phyloP scores from a whole-genome alignment of 2,113 vertebrate genomes.

The Opisthocomus hoazin region DNA sequence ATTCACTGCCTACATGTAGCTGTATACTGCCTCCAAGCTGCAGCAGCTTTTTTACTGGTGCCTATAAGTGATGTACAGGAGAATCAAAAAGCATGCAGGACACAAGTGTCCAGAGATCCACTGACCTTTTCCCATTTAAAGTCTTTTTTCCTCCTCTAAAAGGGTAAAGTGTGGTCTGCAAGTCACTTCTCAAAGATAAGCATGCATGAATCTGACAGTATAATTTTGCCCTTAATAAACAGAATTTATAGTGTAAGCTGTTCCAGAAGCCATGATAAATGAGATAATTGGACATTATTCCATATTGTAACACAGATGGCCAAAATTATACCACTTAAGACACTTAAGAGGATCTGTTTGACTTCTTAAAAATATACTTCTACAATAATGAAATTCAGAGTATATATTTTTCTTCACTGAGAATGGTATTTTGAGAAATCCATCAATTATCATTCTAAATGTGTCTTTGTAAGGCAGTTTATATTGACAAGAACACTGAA shows the following conservation, averaged over 20 bases:
- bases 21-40: conserved; percentile 14
- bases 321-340: conserved; percentile 35
- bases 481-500: conserved; percentile 15
- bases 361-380: conserved; percentile 37
- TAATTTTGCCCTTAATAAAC: conserved; percentile 56
- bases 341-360: conserved; percentile 22
- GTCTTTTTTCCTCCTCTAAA: neutral
- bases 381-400: conserved; percentile 21
- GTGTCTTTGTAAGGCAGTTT: neutral
- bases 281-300: conserved; percentile 51
- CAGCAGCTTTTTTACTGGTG: neutral
- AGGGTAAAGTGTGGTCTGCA: neutral
- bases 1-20: neutral
- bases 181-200: conserved; percentile 39
- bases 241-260: conserved; percentile 28
- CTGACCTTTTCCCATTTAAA: neutral
- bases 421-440: conserved; percentile 45
- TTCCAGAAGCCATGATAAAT: conserved; percentile 35
- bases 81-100: neutral
- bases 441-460: conserved; percentile 10
- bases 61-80: neutral
- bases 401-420: neutral
- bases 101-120: neutral
- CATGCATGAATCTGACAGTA: conserved; percentile 25
- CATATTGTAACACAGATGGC: neutral